Evolutionary conservation across 35 echinoderm and acorn worm genomes (phyloP).

Genomic region (Acanthaster planci): DNA sequence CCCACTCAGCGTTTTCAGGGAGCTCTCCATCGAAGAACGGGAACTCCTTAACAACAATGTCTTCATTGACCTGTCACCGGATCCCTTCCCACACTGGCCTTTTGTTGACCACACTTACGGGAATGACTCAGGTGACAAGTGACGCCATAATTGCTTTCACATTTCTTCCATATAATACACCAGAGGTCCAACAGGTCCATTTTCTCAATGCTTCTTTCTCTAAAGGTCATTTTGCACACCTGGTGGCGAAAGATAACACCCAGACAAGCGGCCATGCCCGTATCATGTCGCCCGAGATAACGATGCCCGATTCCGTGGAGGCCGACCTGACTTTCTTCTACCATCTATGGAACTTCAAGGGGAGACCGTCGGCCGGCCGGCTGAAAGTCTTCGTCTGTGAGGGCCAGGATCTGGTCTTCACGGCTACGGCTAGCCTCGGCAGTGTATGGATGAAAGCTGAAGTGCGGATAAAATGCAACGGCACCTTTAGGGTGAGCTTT

Average conservation of each 20-base stretch:
- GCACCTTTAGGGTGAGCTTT: constrained; percentile 50
- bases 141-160: too few species aligned
- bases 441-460: constrained; percentile 52
- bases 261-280: constrained; percentile 50
- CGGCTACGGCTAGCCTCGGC: constrained; percentile 20
- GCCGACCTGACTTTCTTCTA: constrained; percentile 75
- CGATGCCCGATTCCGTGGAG: constrained; percentile 29
- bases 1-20: neutral
- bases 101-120: constrained; percentile 53
- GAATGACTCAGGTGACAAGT: constrained; percentile 26
- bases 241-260: neutral
- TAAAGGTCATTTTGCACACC: constrained; percentile 52
- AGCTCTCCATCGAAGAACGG: neutral
- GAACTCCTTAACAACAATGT: neutral
- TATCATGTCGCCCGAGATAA: constrained; percentile 65
- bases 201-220: neutral
- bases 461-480: constrained; percentile 39
- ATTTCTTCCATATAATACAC: too few species aligned
- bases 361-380: constrained; percentile 3
- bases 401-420: constrained; percentile 36
- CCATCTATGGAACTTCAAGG: constrained; percentile 61
- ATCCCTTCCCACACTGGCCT: neutral
- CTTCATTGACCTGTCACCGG: neutral
- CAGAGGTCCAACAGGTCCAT: neutral
- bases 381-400: constrained; percentile 57